A percentile compares a stretch with the other conserved stretches of the same genome.
Conservation (phyloP, 2,888 invertebrate species). For the Cheilosia vulpina region DNA sequence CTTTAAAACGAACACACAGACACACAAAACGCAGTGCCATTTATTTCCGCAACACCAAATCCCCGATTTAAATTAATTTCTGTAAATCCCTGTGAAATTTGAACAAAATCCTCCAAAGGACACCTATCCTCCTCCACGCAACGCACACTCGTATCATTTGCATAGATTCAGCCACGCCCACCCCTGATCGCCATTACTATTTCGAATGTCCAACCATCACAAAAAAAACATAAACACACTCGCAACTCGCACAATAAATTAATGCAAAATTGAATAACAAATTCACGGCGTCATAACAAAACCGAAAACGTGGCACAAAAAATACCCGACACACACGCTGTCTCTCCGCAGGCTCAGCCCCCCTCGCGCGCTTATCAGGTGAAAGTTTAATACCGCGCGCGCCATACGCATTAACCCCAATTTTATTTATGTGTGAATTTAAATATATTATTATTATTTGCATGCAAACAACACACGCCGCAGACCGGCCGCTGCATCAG, state of each 20-base stretch:
- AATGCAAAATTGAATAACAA: slow-evolving; percentile 74
- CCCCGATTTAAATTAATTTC: slow-evolving; percentile 73
- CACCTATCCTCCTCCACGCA: not conserved
- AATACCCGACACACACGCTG: not conserved
- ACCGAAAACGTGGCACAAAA: slow-evolving; percentile 48
- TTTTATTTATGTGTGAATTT: slow-evolving; percentile 75
- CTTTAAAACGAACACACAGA: slow-evolving; percentile 54
- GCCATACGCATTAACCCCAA: slow-evolving; percentile 74
- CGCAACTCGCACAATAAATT: slow-evolving; percentile 61
- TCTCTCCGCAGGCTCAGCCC: too few species aligned
- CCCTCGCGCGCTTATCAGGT: slow-evolving; percentile 41
- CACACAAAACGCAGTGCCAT: slow-evolving; percentile 64
- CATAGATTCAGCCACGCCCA: slow-evolving; percentile 30
- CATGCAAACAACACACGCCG: slow-evolving; percentile 8
- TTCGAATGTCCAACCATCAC: slow-evolving; percentile 38
- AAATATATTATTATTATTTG: slow-evolving; percentile 62
- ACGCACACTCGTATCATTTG: slow-evolving; percentile 59
- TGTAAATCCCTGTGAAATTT: slow-evolving; percentile 69
- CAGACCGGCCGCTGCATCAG: slow-evolving; percentile 19
- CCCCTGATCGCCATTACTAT: slow-evolving; percentile 39
- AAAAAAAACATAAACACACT: slow-evolving; percentile 5
- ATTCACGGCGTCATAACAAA: slow-evolving; percentile 72
- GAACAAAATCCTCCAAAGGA: slow-evolving; percentile 57
- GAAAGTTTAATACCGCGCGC: slow-evolving; percentile 69
- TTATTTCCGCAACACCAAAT: slow-evolving; percentile 58